Base-by-base conservation (phyloP, 2,113 vertebrate species). In the Apteryx mantelli region DNA sequence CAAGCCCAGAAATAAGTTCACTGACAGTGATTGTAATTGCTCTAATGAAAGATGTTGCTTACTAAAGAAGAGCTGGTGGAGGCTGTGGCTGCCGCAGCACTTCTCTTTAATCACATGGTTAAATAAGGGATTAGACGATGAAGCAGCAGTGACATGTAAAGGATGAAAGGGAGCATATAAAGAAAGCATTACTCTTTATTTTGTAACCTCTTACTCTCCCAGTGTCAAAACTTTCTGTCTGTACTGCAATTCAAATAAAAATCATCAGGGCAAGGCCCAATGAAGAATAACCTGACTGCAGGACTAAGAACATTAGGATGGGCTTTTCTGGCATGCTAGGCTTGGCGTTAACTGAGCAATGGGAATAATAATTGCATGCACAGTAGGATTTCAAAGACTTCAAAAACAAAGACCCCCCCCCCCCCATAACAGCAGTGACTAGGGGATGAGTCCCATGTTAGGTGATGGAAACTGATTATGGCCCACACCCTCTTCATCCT, bases 41-140 rank as follows among this genome's bases (percentile, higher is more conserved):
- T 52, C 7, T 94, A 69, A 42, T n/a, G 74, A 50, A 81, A 69
- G 40, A 38, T 81, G 61, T 1, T 79, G 61, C 48, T 93, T 52
- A 5, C 69, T 77, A 34, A 71, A 66, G 68, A 61, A 48, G 58
- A 85, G 70, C 30, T 83, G 88, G 52, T 34, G 32, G 56, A 92
- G 75, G 91, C 89, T 83, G 83, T 75, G 87, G 70, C 76, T 34
- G 66, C 34, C 52, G 55, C 36, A 69, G 32, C 7, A 1, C 58
- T 89, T n/a, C 48, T 66, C 65, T 55, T 93, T 85, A 82, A 90
- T 91, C 0, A 2, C 42, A 11, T 74, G 56, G 80, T 73, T 85
- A 61, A 96, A 52, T 34, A 36, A 96, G 90, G 68, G 63, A 91
- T 95, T 95, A 93, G 82, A 90, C 60, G 84, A 63, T 17, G 64